A percentile compares a stretch with the other conserved stretches of the same genome.
These are phyloP conservation scores for Paratrypauchen microcephalus DNA, from an alignment of 2,797 vertebrate species.

Conservation along the genomic window DNA sequence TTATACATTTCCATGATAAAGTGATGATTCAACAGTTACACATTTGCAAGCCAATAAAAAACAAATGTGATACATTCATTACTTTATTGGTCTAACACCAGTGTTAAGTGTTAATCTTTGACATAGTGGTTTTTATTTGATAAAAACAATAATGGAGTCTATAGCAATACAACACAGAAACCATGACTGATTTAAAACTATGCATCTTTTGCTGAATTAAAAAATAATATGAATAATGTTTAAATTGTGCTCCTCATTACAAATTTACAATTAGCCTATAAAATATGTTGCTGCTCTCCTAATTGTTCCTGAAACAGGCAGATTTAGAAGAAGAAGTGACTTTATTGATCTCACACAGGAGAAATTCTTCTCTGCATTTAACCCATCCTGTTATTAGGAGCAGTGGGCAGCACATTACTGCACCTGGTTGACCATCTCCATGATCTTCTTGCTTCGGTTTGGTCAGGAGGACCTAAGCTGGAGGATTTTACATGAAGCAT, in stretches of 20 bases:
- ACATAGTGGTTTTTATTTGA: slow-evolving; percentile 10
- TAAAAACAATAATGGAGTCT: slow-evolving; percentile 3
- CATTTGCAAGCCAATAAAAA: slow-evolving; percentile 2
- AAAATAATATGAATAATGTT: slow-evolving; percentile 51
- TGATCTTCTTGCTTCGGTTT: no score
- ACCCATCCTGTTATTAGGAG: no score
- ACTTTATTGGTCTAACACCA: slow-evolving; percentile 40
- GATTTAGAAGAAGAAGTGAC: no score
- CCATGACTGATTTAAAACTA: not conserved
- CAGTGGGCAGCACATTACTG: no score
- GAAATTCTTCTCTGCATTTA: no score
- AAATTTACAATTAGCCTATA: slow-evolving; percentile 6
- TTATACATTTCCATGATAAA: not conserved
- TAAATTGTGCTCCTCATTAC: slow-evolving; percentile 22
- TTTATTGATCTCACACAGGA: no score
- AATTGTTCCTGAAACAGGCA: slow-evolving; percentile 27
- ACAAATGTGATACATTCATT: slow-evolving; percentile 39
- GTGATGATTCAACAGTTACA: not conserved
- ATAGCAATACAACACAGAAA: not conserved
- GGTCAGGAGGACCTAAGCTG: no score
- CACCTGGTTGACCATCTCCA: no score
- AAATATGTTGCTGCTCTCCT: not conserved
- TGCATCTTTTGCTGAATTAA: slow-evolving; percentile 15
- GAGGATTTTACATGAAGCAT: no score
- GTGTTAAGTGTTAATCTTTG: slow-evolving; percentile 39